Conservation (phyloP, 2,888 invertebrate genomes). For the Parnassius orleans region DNA sequence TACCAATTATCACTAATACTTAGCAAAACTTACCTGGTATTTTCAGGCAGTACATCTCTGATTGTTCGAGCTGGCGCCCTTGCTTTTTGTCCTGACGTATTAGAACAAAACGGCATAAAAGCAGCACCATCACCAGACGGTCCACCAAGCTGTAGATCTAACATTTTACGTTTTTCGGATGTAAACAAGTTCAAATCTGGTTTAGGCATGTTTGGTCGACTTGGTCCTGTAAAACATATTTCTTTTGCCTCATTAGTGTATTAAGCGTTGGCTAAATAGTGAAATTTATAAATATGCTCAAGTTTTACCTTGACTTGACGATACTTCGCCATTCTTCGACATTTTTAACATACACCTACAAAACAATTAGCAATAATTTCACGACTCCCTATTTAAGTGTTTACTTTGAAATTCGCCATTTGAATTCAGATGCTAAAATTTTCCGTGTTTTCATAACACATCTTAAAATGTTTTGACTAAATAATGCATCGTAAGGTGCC, state of each 20-base stretch:
- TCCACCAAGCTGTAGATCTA: constrained; percentile 80
- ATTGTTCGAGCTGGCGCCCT: constrained; percentile 68
- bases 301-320: constrained; percentile 81
- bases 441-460: constrained; percentile 53
- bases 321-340: constrained; percentile 87
- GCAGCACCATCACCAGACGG: constrained; percentile 73
- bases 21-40: constrained; percentile 55
- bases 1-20: no score
- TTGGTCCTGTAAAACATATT: constrained; percentile 58
- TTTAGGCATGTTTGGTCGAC: constrained; percentile 68
- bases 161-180: constrained; percentile 80
- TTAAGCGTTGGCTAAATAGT: constrained; percentile 8
- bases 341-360: constrained; percentile 64
- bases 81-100: constrained; percentile 53
- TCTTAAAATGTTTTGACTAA: constrained; percentile 30
- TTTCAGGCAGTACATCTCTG: constrained; percentile 73
- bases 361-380: constrained; percentile 40
- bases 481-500: constrained; percentile 34
- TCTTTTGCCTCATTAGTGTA: constrained; percentile 9
- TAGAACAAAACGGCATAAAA: constrained; percentile 73
- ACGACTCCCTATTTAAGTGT: constrained; percentile 55
- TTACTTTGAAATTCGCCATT: constrained; percentile 62
- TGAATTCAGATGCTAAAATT: constrained; percentile 46
- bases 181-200: constrained; percentile 71
- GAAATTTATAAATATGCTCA: constrained; percentile 12